Evolutionary conservation across 2,113 vertebrate genomes (phyloP).

Genomic region (Hyaena hyaena): DNA sequence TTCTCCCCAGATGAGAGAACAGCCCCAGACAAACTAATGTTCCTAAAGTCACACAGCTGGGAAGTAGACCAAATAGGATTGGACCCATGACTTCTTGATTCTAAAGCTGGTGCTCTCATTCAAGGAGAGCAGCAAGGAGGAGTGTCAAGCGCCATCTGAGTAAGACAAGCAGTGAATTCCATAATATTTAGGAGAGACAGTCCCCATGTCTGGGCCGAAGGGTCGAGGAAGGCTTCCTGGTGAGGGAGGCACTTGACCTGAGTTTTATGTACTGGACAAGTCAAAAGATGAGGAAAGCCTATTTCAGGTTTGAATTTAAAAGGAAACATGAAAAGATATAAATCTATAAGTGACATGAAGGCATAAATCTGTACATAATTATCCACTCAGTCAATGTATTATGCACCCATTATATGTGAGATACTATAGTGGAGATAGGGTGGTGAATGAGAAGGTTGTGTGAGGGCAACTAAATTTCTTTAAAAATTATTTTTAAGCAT

Average conservation of each 20-base stretch:
- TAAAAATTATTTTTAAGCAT: background rate
- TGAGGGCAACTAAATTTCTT: background rate
- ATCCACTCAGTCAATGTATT: background rate
- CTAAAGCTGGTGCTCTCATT: background rate
- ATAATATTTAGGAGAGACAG: background rate
- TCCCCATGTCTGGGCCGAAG: background rate
- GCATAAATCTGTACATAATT: background rate
- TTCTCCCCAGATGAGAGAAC: background rate
- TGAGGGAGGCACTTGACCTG: background rate
- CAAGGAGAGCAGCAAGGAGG: background rate
- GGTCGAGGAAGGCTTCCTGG: background rate
- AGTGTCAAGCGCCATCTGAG: background rate
- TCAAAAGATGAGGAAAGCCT: background rate
- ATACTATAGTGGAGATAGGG: background rate
- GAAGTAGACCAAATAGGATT: background rate
- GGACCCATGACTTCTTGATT: background rate
- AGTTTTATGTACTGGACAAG: background rate
- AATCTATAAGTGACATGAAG: background rate
- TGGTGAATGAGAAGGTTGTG: background rate
- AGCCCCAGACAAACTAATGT: background rate
- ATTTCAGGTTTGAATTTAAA: background rate
- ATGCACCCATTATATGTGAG: background rate
- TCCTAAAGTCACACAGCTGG: background rate
- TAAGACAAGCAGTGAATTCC: background rate
- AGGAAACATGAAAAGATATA: background rate